Evolutionary conservation across 2,113 vertebrate species (phyloP).

Genomic region (Sminthopsis crassicaudata): DNA sequence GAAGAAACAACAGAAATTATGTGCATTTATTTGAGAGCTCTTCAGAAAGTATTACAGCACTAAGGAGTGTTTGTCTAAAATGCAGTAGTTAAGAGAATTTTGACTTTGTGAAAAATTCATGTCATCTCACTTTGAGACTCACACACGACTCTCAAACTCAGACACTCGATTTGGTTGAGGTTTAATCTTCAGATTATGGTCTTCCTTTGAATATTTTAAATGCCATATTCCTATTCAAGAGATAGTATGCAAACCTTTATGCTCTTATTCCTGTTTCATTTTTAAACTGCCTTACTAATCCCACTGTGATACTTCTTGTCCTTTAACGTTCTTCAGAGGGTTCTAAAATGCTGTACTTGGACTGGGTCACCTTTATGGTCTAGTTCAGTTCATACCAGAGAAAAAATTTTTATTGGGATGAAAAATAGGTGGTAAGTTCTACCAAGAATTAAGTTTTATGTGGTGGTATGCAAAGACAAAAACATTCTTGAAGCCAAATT

Average conservation of each 20-base stretch:
- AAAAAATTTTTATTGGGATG: background rate
- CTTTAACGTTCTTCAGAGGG: background rate
- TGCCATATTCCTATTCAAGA: too few relatives aligned
- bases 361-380: background rate
- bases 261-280: accelerated
- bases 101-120: background rate
- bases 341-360: background rate
- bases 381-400: accelerated
- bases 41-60: accelerated
- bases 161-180: too few relatives aligned
- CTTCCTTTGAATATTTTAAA: background rate
- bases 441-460: background rate
- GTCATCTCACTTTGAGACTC: background rate
- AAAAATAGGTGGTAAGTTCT: background rate
- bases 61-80: background rate
- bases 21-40: background rate
- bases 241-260: accelerated
- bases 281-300: background rate
- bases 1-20: accelerated
- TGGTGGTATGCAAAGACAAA: background rate
- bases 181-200: background rate
- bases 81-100: background rate
- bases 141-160: too few relatives aligned
- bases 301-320: background rate
- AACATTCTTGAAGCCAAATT: accelerated